phyloP scores from a whole-genome alignment of 2,888 invertebrate species.

The Melieria crassipennis region DNA sequence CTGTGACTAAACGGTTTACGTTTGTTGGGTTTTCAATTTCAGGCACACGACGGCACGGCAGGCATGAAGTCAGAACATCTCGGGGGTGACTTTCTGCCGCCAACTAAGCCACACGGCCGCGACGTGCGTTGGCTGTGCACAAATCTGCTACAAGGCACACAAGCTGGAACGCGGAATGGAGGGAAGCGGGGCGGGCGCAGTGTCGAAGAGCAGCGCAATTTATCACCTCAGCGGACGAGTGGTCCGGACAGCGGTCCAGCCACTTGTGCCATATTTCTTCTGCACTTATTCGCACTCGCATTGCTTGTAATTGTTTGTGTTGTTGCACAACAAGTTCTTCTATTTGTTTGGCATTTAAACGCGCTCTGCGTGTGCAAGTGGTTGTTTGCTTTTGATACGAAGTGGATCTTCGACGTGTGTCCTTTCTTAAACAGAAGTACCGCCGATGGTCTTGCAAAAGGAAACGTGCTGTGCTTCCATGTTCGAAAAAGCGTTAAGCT shows the following conservation, averaged over 20 bases:
- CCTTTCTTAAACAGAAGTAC: no score
- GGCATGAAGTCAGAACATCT: conserved; percentile 33
- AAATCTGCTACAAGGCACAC: conserved; percentile 5
- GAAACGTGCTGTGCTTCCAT: no score
- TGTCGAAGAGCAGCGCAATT: conserved; percentile 47
- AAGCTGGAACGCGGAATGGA: conserved; percentile 12
- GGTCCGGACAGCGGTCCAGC: conserved; percentile 48
- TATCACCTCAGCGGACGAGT: conserved; percentile 57
- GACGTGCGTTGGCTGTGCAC: neutral
- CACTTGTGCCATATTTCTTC: conserved; percentile 2
- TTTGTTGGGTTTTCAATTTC: conserved; percentile 63
- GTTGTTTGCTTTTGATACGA: no score
- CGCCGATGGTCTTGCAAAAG: no score
- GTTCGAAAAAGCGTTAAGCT: no score
- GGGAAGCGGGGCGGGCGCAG: conserved; percentile 8
- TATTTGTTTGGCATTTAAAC: no score
- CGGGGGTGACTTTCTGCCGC: conserved; percentile 50
- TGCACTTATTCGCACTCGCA: no score
- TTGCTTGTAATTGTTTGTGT: no score
- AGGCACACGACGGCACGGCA: conserved; percentile 45
- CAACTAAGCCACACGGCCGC: neutral
- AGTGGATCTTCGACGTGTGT: no score
- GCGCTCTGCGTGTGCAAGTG: no score
- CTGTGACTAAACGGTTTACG: conserved; percentile 67
- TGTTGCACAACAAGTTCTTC: no score